Evolutionary conservation across 2,888 invertebrate genomes (phyloP).

Genomic region (Tineola bisselliella): DNA sequence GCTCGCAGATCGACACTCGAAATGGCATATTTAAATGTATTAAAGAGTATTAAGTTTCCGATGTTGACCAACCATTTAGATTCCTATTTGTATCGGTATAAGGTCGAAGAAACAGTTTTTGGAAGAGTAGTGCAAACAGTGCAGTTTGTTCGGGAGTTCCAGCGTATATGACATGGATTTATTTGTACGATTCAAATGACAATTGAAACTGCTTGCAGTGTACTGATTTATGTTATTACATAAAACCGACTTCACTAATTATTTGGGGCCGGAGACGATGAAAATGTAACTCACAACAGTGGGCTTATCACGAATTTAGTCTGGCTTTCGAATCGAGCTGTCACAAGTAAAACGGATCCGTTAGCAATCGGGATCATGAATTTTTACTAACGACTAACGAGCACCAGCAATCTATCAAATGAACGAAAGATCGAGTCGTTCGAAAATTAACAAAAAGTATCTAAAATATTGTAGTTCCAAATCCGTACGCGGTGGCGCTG

Average conservation of each 20-base stretch:
- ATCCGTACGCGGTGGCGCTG: too few relatives aligned
- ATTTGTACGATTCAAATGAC: conserved; percentile 57
- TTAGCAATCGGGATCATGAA: too few relatives aligned
- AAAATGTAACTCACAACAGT: conserved; percentile 3
- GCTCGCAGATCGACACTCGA: conserved; percentile 59
- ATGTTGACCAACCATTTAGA: background rate
- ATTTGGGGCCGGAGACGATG: conserved; percentile 29
- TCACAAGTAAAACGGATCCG: too few relatives aligned
- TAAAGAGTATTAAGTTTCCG: conserved; percentile 4
- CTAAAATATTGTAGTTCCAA: too few relatives aligned
- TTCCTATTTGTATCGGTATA: background rate
- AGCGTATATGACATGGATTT: conserved; percentile 59
- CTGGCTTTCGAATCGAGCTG: too few relatives aligned
- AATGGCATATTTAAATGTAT: conserved; percentile 48
- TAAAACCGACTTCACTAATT: conserved; percentile 43
- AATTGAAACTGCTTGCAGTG: conserved; percentile 33
- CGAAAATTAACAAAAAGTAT: too few relatives aligned
- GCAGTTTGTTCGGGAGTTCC: conserved; percentile 40
- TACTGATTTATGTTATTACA: conserved; percentile 47
- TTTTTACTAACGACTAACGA: too few relatives aligned
- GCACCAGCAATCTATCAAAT: too few relatives aligned
- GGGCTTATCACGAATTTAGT: too few relatives aligned
- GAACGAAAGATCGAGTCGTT: too few relatives aligned
- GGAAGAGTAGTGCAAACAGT: conserved; percentile 10
- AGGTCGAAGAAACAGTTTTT: background rate